Conservation (phyloP, 1,140 invertebrate species). For the Pseudomyrmex cubaensis region DNA sequence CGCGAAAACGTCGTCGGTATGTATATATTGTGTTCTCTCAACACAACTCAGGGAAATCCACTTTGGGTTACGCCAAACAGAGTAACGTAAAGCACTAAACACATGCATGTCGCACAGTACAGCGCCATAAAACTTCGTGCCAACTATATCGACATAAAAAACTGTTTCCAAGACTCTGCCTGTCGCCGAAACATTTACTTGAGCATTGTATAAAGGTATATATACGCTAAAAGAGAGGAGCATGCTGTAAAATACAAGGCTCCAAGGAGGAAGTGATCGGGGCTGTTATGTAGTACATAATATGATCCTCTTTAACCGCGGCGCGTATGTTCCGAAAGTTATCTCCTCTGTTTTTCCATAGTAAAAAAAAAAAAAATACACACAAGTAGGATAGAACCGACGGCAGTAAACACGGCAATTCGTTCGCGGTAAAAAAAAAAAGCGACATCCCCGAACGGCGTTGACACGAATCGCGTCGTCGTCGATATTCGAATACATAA, state of each 20-base stretch:
- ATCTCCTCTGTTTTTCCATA: not conserved
- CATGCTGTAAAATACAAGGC: conserved; percentile 77
- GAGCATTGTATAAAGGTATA: conserved; percentile 50
- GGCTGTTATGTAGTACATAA: conserved; percentile 72
- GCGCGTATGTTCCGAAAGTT: not conserved
- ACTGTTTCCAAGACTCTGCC: conserved; percentile 63
- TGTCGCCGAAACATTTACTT: conserved; percentile 72
- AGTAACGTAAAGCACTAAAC: conserved; percentile 75
- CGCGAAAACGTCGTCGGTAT: conserved; percentile 52
- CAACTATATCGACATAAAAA: conserved; percentile 77
- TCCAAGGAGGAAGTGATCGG: conserved; percentile 71
- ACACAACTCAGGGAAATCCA: conserved; percentile 64
- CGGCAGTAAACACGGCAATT: conserved; percentile 31
- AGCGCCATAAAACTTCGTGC: conserved; percentile 78
- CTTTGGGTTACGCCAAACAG: conserved; percentile 70
- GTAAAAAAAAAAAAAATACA: not conserved
- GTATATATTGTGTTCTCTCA: conserved; percentile 48
- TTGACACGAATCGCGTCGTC: not conserved
- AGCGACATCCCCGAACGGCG: not conserved
- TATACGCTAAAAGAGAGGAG: conserved; percentile 70
- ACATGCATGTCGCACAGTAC: conserved; percentile 80
- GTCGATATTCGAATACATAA: conserved; percentile 69
- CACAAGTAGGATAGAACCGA: too few relatives aligned
- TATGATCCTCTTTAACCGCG: not conserved
- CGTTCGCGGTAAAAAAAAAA: not conserved